Base-by-base conservation (phyloP, 2,888 invertebrate species). In the Anodontia alba region DNA sequence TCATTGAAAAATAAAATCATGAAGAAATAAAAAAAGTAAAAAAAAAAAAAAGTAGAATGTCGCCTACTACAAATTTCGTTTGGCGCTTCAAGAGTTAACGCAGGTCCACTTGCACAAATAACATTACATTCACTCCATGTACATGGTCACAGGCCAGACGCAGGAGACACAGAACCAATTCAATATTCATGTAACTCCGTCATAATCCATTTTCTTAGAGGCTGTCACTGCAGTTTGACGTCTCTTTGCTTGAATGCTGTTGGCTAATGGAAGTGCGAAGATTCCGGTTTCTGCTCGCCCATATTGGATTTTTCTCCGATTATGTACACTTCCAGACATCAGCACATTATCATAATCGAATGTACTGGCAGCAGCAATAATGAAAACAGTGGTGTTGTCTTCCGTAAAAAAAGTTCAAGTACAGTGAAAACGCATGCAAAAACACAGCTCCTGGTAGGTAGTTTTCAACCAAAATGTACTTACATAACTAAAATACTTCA, bases 171-270 rank as follows among this genome's bases (percentile, higher is more conserved):
- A 23, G 23, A 12, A 20, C 5, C 33, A 33, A 62, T 62, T 62
- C 20, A 62, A 62, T 62, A 62, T 62, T 62, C 62, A 62, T 62
- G 62, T 62, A 15, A 62, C 17, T 31, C 62, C 62, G 62, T 62
- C 33, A 62, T 1, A 62, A 33, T 31, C 31, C 62, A 62, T 62
- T 62, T 62, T 62, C 62, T 62, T 20, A 62, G 62, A 62, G 62
- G 62, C 33, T 62, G 62, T 20, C 62, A 33, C 3, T 3, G 33
- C 17, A 33, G 17, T 17, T 20, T 12, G 33, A 62, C 33, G 62
- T 62, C n/a, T 33, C 62, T 33, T 62, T 33, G 62, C 62, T 33
- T 33, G 8, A 20, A 1, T 62, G 62, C 62, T 33, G 62, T 62
- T 62, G 62, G 62, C 62, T 62, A 62, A 62, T 62, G 29, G 62